Base-by-base conservation (phyloP, 2,113 vertebrate genomes). In the Thamnaconus septentrionalis region DNA sequence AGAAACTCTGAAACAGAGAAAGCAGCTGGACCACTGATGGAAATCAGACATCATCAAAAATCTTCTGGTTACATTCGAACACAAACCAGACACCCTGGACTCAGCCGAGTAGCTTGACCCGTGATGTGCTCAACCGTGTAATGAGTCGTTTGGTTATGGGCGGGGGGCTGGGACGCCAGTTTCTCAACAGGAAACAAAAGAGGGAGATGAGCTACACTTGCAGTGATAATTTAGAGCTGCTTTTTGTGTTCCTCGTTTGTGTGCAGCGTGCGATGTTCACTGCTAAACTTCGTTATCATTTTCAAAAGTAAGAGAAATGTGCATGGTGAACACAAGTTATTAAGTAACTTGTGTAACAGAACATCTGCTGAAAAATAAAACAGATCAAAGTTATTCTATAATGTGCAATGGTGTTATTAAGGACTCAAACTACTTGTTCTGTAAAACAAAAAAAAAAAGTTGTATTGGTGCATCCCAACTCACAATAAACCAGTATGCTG, bases 11-110 rank as follows among this genome's bases (percentile, higher is more conserved):
- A 70, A 81, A 76, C 58, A 61, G 73, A 83, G 74, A 74, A 31
- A 80, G 81, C 1, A 53, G 61, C 72, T 80, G 75, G 69, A 54
- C 67, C 64, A 63, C 58, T 84, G 73, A 83, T 66, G 86, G 78
- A 90, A 91, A 76, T 88, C 80, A 86, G 85, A 88, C 77, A 81
- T 89, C 73, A 84, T 89, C 73, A 84, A 80, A 87, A 82, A 81
- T 85, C 75, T 86, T 71, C 79, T 74, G 78, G 18, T 81, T 76
- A 55, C 79, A 78, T 66, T 69, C 54, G 62, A 87, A 91, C 89
- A 87, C 78, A 88, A 85, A 87, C 86, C 91, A 92, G 89, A 88
- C 80, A 62, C 84, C 61, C 79, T 68, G 82, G 56, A 78, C 87
- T 79, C 78, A 75, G 72, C 83, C 78, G 83, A 49, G 64, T 73